Base-by-base conservation (phyloP, 2,797 vertebrate species). In the Anas bahamensis region DNA sequence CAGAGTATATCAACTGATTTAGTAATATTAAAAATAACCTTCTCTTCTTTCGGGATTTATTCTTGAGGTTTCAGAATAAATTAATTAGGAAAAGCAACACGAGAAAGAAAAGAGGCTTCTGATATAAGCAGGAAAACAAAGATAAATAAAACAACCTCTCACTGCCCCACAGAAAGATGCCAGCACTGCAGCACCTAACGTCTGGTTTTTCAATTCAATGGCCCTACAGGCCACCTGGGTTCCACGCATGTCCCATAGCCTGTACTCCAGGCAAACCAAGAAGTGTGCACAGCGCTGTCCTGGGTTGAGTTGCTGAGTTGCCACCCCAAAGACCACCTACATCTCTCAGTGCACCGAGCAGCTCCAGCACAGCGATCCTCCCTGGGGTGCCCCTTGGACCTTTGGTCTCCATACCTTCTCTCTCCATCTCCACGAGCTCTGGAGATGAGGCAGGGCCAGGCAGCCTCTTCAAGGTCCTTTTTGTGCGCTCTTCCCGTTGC, bases 11-110 rank as follows among this genome's bases (percentile, higher is more conserved):
- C 65, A 92, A 90, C 26, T 7, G 37, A 59, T 78, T 83, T 87
- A 63, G 65, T 48, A 78, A 59, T 0, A 78, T 33, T 28, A 80
- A 56, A 70, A 70, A 75, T 61, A 3, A 33, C 78, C 46, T 68
- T 17, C 21, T 87, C 69, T 83, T 94, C 70, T 87, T 83, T 75
- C 26, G 83, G 76, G 65, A 94, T 92, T 94, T 93, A 52, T 87
- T 90, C 55, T 85, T 4, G 2, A 94, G 41, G 76, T 69, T 93
- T 90, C 85, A 87, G 63, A 90, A 92, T 42, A 94, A 87, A 78
- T 65, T 14, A 77, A 86, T 44, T 78, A 31, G 41, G 66, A 89
- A 88, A 68, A 53, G 53, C 8, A 64, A 81, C 53, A 26, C 1
- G 59, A 42, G 82, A 41, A 57, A 56, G 3, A 22, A 11, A 15